These are phyloP conservation scores for Paratilapia polleni DNA, from an alignment of 2,113 vertebrate genomes.

Conservation along the genomic window DNA sequence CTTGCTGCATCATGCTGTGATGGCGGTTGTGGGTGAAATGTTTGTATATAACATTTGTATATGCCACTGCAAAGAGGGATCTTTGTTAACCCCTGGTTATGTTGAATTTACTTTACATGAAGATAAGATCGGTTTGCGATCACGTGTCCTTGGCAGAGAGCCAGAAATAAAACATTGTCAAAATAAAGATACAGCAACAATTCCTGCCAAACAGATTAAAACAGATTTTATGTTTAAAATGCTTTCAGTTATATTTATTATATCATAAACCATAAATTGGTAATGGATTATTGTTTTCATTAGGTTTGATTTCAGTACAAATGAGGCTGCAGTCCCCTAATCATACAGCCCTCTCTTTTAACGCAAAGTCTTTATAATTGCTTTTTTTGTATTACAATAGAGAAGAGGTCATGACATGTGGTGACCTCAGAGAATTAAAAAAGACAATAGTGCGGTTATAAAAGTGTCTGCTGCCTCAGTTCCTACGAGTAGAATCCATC, in stretches of 20 bases:
- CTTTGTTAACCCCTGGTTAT: constrained; percentile 42
- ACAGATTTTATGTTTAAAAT: no score
- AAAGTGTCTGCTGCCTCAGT: constrained; percentile 30
- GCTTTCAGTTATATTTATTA: no score
- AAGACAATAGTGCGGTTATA: constrained; percentile 34
- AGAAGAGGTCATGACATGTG: neutral
- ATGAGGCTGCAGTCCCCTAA: neutral
- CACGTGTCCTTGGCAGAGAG: neutral
- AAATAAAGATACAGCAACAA: neutral
- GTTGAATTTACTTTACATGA: constrained; percentile 23
- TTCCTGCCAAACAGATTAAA: neutral
- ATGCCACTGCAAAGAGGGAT: neutral
- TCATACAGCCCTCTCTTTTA: neutral
- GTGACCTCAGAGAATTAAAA: constrained; percentile 56
- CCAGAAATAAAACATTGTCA: neutral
- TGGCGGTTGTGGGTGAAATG: neutral
- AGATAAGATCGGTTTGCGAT: constrained; percentile 29
- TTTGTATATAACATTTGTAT: constrained; percentile 14
- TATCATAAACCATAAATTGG: neutral
- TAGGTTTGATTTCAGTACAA: constrained; percentile 9
- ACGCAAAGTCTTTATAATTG: constrained; percentile 13
- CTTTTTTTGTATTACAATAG: constrained; percentile 13
- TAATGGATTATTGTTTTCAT: neutral
- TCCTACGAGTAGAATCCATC: constrained; percentile 63
- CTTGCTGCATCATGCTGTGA: neutral